Conservation (phyloP, 2,888 invertebrate species). For the Hanleya hanleyi region DNA sequence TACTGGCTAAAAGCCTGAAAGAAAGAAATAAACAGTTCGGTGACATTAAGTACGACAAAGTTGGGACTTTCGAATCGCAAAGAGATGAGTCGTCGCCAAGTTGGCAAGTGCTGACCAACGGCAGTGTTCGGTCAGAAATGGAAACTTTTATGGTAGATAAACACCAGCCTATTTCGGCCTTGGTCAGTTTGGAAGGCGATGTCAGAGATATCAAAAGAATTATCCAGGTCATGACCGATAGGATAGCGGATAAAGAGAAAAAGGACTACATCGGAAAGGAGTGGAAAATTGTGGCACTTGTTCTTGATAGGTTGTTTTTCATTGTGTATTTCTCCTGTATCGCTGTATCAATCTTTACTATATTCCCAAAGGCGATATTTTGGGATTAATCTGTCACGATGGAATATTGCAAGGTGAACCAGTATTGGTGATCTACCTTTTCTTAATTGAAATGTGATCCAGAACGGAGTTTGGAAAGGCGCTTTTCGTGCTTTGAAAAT, state of each 20-base stretch:
- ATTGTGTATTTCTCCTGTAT: constrained; percentile 67
- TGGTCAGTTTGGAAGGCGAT: constrained; percentile 53
- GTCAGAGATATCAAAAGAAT: constrained; percentile 64
- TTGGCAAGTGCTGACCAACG: constrained; percentile 21
- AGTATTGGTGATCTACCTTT: too few species aligned
- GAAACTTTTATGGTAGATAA: background rate
- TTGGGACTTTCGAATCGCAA: constrained; percentile 53
- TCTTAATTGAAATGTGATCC: too few species aligned
- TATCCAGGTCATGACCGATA: constrained; percentile 55
- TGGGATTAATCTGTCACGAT: too few species aligned
- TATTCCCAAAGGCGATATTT: constrained; percentile 51
- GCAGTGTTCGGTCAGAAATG: background rate
- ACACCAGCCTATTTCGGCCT: constrained; percentile 28
- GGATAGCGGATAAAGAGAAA: constrained; percentile 56
- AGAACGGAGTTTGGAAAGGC: too few species aligned
- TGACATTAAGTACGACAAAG: constrained; percentile 52
- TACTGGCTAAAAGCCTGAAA: background rate
- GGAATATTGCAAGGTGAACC: too few species aligned
- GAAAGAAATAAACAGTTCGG: constrained; percentile 35
- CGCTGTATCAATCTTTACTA: constrained; percentile 64
- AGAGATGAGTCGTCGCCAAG: constrained; percentile 43
- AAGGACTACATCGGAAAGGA: constrained; percentile 63
- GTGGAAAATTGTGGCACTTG: constrained; percentile 70
- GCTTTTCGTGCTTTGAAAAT: too few species aligned
- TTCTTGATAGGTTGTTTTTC: constrained; percentile 71